Conservation (phyloP, 64 coral and sea anemone species). For the Actinia tenebrosa region DNA sequence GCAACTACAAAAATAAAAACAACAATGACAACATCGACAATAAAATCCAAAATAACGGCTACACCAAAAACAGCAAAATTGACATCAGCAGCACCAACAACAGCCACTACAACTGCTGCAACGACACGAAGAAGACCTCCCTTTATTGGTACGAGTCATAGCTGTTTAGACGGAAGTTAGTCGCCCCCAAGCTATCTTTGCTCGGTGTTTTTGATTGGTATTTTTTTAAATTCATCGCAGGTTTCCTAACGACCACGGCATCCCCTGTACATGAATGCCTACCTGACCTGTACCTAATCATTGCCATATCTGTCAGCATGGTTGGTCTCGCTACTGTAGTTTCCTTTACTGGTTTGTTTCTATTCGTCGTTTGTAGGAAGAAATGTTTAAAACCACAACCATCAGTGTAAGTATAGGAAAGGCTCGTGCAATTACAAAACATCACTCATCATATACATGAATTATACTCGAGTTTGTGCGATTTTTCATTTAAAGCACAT, state of each 20-base stretch:
- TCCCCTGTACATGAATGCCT: neutral
- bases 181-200: neutral
- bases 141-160: neutral
- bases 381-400: neutral
- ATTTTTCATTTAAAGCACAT: no score
- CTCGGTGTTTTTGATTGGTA: neutral
- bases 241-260: neutral
- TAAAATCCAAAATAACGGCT: neutral
- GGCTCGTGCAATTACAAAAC: neutral
- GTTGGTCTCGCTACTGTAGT: neutral
- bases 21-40: neutral
- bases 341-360: neutral
- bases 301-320: neutral
- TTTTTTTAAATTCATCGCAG: neutral
- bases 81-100: neutral
- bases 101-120: neutral
- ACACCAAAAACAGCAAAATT: neutral
- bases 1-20: neutral
- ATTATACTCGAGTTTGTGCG: no score
- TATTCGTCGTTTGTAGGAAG: neutral
- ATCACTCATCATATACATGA: neutral
- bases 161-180: neutral
- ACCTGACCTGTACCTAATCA: neutral
- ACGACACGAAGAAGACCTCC: neutral
- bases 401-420: neutral